Evolutionary conservation across 2,113 vertebrate species (phyloP).

Genomic region (Oreotragus oreotragus): DNA sequence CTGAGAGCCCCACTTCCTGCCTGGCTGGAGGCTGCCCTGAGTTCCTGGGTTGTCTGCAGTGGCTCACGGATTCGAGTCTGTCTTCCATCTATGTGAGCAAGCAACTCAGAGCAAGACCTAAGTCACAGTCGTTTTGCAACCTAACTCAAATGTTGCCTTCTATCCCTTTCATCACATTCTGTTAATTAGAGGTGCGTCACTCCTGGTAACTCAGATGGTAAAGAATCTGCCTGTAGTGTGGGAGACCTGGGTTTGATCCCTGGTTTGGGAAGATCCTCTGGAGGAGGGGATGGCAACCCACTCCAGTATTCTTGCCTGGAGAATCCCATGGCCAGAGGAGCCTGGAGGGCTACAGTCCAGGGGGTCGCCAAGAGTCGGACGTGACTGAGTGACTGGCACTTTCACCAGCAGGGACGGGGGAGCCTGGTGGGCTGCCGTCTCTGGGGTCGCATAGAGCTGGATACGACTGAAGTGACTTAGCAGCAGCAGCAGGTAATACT

Average conservation of each 20-base stretch:
- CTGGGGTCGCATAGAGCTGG: too few species aligned
- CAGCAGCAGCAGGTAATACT: too few species aligned
- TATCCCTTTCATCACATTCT: background rate
- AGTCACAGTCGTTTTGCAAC: background rate
- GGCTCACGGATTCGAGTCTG: background rate
- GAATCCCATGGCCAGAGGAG: background rate
- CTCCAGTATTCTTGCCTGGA: background rate
- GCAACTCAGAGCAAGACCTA: background rate
- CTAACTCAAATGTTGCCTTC: background rate
- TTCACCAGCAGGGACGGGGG: too few species aligned
- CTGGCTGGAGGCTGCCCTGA: background rate
- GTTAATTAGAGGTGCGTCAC: background rate
- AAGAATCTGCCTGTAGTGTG: background rate
- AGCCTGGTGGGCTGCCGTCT: too few species aligned
- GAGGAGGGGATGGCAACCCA: background rate
- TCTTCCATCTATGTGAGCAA: background rate
- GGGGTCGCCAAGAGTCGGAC: too few species aligned
- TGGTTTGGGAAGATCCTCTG: background rate
- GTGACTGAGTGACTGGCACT: too few species aligned
- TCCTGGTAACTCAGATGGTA: background rate
- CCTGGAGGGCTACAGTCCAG: background rate
- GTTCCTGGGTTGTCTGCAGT: background rate
- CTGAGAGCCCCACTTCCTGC: background rate
- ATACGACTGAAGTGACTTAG: too few species aligned
- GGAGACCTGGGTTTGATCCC: background rate